Evolutionary conservation across 2,113 vertebrate species (phyloP), one percentile per base, ranked within the genome.

Genomic region (Dicentrarchus labrax): DNA sequence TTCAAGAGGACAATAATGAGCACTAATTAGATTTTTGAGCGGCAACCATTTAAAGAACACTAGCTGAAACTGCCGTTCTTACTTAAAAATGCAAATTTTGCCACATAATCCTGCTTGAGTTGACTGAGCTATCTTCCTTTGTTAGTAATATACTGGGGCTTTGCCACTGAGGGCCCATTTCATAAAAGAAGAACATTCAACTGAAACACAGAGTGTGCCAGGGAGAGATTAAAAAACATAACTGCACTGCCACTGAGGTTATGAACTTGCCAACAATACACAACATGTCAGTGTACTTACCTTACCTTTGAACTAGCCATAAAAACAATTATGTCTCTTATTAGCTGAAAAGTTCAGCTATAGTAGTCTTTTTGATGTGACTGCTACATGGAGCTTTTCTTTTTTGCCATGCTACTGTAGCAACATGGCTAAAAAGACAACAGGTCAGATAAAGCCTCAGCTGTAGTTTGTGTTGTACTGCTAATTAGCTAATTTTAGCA

Each of bases 1-100:
- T 80, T 91, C 57, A 86, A 85, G 79, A 76, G 75, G 79, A 80
- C 84, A 87, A 76, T 61, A 88, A 90, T 84, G 54, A 89, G 56
- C 72, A 51, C 80, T 86, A 88, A 89, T 88, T 83, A 68, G 43
- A 86, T 78, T 88, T 88, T 85, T 74, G 50, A 86, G 61, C 39
- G 24, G 54, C 13, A 73, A 60, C 80, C 73, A 64, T 54, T 82
- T 61, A 79, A 76, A 72, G 21, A 82, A 54, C 62, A 82, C 83
- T 80, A 77, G 71, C 79, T 66, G 30, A 83, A 83, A 57, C 67
- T 54, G 72, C 36, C 24, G 16, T 47, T 75, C 47, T 84, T 78
- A 59, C 60, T 89, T 84, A 84, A 74, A 80, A 86, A 85, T 83
- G 76, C 39, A 13, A 81, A 87, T 90, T 36, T 54, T 64, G 43